Base-by-base conservation (phyloP, 1,140 invertebrate species). In the Apolygus lucorum region DNA sequence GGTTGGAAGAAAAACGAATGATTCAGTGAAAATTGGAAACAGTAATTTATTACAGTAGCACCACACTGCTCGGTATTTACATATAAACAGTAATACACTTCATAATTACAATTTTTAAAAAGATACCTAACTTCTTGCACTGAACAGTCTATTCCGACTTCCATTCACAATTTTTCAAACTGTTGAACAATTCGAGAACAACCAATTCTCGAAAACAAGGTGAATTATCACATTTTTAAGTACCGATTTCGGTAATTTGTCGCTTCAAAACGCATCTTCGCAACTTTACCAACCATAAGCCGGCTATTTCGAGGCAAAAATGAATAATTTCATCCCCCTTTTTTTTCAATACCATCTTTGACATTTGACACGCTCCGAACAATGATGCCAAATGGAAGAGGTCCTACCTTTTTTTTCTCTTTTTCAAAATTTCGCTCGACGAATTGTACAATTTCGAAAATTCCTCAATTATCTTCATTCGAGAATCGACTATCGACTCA, bases 1-100 rank as follows among this genome's bases (percentile, higher is more conserved):
- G n/a, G n/a, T n/a, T n/a, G n/a, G 62, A 64, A n/a, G 25, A 69
- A 62, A 52, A 68, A 62, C 21, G 4, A 62, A 62, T 22, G 21
- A 62, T 62, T 21, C 27, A 63, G n/a, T n/a, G n/a, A n/a, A 59
- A 59, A 59, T 59, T 11, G 22, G 22, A 59, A 59, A 59, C 54
- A 59, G 11, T 24, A 24, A 17, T 59, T 59, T 59, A 59, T 14
- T 59, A 59, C 54, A 59, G 54, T 59, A 59, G 54, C 54, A 59
- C 54, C 54, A 59, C 11, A 22, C 11, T 17, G 22, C 11, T 59
- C 54, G 22, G 22, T 59, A 59, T 59, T 14, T 59, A 59, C 54
- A 59, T 17, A 59, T 24, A 59, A 59, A 42, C 34, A 42, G 4
- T 8, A 4, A 59, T 49, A 49, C 34, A 59, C 4, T 59, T 22